Percentiles rank a stretch among this genome's conserved stretches.
These are phyloP conservation scores for Crenuchus spilurus DNA, from an alignment of 2,797 vertebrate species.

Conservation along the genomic window DNA sequence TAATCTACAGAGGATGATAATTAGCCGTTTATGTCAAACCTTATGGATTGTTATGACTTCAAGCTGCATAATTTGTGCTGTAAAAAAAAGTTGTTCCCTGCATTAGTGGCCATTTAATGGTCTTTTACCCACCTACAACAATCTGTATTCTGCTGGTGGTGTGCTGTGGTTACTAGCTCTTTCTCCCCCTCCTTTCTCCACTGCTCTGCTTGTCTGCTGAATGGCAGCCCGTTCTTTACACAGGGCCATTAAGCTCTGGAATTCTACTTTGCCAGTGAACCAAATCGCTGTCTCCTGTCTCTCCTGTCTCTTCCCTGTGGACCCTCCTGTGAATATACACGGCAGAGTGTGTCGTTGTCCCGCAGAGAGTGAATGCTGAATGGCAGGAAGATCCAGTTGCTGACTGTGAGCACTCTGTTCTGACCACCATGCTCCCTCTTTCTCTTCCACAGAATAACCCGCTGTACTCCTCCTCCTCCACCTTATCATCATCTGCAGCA, in stretches of 20 bases:
- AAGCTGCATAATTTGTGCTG: constrained; percentile 48
- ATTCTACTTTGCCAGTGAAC: constrained; percentile 57
- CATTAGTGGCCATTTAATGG: constrained; percentile 55
- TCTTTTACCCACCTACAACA: constrained; percentile 44
- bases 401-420: constrained; percentile 16
- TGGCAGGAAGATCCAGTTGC: constrained; percentile 10
- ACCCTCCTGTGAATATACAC: constrained; percentile 49
- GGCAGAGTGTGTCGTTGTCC: constrained; percentile 41
- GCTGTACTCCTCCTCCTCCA: constrained; percentile 22
- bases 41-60: constrained; percentile 59
- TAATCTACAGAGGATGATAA: constrained; percentile 57
- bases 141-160: constrained; percentile 54
- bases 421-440: constrained; percentile 8
- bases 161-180: constrained; percentile 32
- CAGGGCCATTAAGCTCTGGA: constrained; percentile 54
- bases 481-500: neutral
- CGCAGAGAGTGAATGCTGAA: neutral
- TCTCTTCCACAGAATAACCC: constrained; percentile 23
- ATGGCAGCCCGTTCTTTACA: constrained; percentile 52
- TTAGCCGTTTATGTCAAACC: constrained; percentile 56
- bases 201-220: constrained; percentile 52
- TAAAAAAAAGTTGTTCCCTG: constrained; percentile 47
- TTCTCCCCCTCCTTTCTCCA: constrained; percentile 38
- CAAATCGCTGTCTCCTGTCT: constrained; percentile 53
- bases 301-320: constrained; percentile 47